These are phyloP conservation scores for Argentina silus DNA, from an alignment of 2,797 vertebrate genomes.

Conservation along the genomic window DNA sequence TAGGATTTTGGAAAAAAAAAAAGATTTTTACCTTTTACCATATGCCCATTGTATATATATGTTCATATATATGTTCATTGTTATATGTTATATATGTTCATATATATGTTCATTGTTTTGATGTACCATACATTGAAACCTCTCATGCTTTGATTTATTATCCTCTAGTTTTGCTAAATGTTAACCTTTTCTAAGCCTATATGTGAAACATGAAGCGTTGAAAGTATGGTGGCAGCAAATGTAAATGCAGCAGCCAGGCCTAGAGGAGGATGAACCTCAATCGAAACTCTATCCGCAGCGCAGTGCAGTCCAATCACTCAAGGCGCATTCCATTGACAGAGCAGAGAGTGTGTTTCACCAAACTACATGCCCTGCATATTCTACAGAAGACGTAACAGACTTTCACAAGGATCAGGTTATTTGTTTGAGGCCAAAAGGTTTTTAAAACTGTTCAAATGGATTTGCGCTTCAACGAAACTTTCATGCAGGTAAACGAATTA, in stretches of 20 bases:
- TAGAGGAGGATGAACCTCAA: constrained; percentile 5
- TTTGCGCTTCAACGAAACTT: not conserved
- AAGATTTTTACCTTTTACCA: no score
- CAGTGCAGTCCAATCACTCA: constrained; percentile 21
- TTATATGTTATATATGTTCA: no score
- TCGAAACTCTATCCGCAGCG: constrained; percentile 57
- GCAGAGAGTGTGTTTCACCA: constrained; percentile 20
- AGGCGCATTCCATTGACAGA: constrained; percentile 58
- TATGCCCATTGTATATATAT: not conserved
- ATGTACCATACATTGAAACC: not conserved
- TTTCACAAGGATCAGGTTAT: constrained; percentile 43
- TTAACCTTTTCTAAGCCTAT: not conserved
- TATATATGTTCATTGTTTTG: no score
- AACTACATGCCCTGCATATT: constrained; percentile 48
- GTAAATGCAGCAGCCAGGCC: not conserved
- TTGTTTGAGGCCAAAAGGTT: not conserved
- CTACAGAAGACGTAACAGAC: constrained; percentile 51
- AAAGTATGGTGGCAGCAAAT: constrained; percentile 7
- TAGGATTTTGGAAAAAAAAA: no score
- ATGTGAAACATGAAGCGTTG: constrained; percentile 48
- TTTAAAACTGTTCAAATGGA: constrained; percentile 6
- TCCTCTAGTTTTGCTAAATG: not conserved
- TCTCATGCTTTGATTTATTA: not conserved
- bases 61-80: no score
- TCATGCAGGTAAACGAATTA: constrained; percentile 22